phyloP scores from a whole-genome alignment of 1,140 invertebrate species.

The Cepaea nemoralis region DNA sequence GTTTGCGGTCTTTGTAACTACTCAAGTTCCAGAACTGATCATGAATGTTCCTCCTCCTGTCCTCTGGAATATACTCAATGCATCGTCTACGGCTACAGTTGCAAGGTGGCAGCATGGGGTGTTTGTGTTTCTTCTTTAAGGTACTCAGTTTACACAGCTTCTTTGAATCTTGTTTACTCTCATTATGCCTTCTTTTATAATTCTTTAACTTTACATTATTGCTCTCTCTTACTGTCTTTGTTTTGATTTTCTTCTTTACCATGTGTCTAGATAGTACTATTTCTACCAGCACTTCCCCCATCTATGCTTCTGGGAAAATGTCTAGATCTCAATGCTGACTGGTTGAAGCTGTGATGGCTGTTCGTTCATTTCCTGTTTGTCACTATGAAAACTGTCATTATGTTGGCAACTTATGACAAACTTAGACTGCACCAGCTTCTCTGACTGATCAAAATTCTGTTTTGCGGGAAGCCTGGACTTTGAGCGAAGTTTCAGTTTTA shows the following conservation, averaged over 20 bases:
- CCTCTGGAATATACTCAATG: conserved; percentile 16
- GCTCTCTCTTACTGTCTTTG: neutral
- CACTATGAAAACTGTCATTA: too few relatives aligned
- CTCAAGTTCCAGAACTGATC: conserved; percentile 8
- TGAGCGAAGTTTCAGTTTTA: neutral
- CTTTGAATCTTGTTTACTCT: neutral
- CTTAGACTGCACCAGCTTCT: too few relatives aligned
- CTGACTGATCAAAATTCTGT: too few relatives aligned
- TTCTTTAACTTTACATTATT: neutral
- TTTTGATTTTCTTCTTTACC: neutral
- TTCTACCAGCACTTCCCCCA: neutral
- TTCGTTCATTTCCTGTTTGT: too few relatives aligned
- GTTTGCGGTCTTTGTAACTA: conserved; percentile 18
- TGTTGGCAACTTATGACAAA: too few relatives aligned
- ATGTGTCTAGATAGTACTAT: too few relatives aligned
- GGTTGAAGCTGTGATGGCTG: neutral
- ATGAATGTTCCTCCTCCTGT: neutral
- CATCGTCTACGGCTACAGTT: conserved; percentile 9
- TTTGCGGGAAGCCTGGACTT: neutral
- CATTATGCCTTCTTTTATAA: neutral
- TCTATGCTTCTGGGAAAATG: neutral
- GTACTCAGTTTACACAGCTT: neutral
- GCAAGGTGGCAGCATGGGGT: conserved; percentile 19
- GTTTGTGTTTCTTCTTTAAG: conserved; percentile 14
- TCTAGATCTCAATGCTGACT: neutral